Conservation (phyloP, 2,113 vertebrate species). For the Tupaia tana region DNA sequence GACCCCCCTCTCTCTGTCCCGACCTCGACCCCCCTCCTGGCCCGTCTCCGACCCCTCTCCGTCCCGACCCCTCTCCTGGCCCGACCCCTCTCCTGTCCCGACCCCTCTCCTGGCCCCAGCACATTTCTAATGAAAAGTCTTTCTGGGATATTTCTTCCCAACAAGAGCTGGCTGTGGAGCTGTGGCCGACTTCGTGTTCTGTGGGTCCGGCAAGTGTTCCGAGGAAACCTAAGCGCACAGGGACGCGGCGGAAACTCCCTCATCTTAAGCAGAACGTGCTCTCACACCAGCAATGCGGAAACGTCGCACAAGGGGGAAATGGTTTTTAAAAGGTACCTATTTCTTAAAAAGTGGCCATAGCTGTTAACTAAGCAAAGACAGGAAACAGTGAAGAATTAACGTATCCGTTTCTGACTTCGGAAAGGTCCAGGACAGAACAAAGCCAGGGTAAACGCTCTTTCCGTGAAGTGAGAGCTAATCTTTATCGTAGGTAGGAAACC, state of each 20-base stretch:
- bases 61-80: too few species aligned
- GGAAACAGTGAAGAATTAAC: constrained; percentile 59
- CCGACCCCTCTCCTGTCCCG: too few species aligned
- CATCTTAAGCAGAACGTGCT: constrained; percentile 48
- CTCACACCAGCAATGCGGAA: constrained; percentile 65
- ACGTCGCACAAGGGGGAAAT: constrained; percentile 14
- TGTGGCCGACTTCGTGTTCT: constrained; percentile 80
- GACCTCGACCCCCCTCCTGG: too few species aligned
- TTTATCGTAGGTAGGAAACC: constrained; percentile 72
- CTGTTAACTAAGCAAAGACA: neutral
- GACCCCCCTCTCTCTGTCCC: too few species aligned
- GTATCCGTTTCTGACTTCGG: constrained; percentile 67
- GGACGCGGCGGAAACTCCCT: constrained; percentile 68
- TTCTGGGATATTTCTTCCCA: constrained; percentile 74
- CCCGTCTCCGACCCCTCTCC: too few species aligned
- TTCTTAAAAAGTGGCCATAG: neutral
- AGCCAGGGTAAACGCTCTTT: constrained; percentile 76
- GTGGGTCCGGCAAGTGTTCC: constrained; percentile 83
- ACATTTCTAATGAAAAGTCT: constrained; percentile 70
- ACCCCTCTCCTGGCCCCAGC: too few species aligned
- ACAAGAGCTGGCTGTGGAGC: constrained; percentile 71
- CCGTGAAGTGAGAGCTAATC: constrained; percentile 78
- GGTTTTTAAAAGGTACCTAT: constrained; percentile 64
- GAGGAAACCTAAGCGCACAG: constrained; percentile 72
- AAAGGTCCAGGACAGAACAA: constrained; percentile 60